phyloP scores from a whole-genome alignment of 2,113 vertebrate species.

The Pelecanoides urinatrix region DNA sequence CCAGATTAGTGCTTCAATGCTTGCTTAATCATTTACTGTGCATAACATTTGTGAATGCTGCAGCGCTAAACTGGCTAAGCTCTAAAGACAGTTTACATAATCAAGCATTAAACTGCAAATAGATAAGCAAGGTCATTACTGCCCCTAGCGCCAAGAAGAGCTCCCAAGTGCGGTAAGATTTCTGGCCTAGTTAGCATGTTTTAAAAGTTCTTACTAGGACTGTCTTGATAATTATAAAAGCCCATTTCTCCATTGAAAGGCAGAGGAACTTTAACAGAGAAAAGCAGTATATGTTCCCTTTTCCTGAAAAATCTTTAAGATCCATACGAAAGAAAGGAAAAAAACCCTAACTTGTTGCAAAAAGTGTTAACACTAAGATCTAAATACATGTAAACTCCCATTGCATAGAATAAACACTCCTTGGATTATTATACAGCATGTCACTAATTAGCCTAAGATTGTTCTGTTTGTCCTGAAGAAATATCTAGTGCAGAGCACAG shows the following conservation, averaged over 20 bases:
- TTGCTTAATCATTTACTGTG: slow-evolving; percentile 11
- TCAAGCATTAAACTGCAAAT: slow-evolving; percentile 40
- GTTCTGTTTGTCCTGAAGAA: not conserved
- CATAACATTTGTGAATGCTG: not conserved
- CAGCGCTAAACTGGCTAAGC: slow-evolving; percentile 14
- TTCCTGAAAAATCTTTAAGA: not conserved
- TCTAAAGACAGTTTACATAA: slow-evolving; percentile 51
- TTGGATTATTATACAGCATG: not conserved
- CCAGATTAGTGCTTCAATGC: slow-evolving; percentile 36
- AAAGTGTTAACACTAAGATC: not conserved
- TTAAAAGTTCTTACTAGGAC: not conserved
- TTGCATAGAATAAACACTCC: not conserved
- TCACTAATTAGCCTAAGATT: not conserved
- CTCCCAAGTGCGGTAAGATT: not conserved
- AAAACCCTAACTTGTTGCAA: not conserved
- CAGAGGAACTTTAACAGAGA: not conserved
- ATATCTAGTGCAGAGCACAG: not conserved
- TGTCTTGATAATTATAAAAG: not conserved
- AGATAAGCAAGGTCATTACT: slow-evolving; percentile 30
- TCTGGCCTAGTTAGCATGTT: slow-evolving; percentile 16
- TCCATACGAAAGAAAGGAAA: not conserved
- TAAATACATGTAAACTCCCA: not conserved
- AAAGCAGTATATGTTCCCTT: not conserved
- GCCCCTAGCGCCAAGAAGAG: not conserved
- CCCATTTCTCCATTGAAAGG: not conserved